Conservation (phyloP, 1,140 invertebrate genomes). For the Gonatopus flavifemur region DNA sequence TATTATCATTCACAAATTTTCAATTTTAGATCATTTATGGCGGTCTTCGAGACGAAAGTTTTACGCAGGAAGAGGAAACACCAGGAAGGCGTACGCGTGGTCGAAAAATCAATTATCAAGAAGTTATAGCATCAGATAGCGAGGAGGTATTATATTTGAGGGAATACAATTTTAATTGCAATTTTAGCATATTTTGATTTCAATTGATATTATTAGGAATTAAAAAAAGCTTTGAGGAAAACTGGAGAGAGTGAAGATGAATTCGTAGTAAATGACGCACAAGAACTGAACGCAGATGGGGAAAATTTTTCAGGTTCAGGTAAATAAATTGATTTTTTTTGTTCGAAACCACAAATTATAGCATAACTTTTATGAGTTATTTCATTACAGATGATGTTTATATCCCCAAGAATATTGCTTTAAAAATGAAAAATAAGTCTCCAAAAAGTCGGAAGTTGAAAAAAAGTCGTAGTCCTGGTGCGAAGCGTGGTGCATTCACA, state of each 20-base stretch:
- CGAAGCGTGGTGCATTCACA: slow-evolving; percentile 37
- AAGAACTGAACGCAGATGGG: slow-evolving; percentile 59
- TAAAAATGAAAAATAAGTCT: slow-evolving; percentile 42
- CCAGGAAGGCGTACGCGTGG: slow-evolving; percentile 64
- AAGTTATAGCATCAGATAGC: slow-evolving; percentile 66
- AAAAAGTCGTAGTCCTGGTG: slow-evolving; percentile 44
- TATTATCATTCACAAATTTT: slow-evolving; percentile 1
- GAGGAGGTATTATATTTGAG: slow-evolving; percentile 62
- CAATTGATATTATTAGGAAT: slow-evolving; percentile 34
- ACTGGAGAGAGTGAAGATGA: slow-evolving; percentile 62
- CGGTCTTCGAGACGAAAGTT: slow-evolving; percentile 58
- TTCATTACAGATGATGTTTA: slow-evolving; percentile 47
- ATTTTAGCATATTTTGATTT: not conserved
- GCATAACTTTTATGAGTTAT: not conserved
- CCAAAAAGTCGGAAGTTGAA: slow-evolving; percentile 42
- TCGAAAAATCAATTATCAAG: slow-evolving; percentile 71
- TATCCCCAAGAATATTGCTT: slow-evolving; percentile 48
- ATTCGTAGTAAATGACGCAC: slow-evolving; percentile 58
- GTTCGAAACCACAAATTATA: too few species aligned
- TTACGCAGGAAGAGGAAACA: slow-evolving; percentile 46
- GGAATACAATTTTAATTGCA: not conserved
- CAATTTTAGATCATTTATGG: slow-evolving; percentile 59
- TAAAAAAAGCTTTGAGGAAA: slow-evolving; percentile 53
- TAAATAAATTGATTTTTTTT: slow-evolving; percentile 24
- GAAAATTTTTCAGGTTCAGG: slow-evolving; percentile 55